Conservation (phyloP, 2,113 vertebrate species). For the Syrmaticus mikado region DNA sequence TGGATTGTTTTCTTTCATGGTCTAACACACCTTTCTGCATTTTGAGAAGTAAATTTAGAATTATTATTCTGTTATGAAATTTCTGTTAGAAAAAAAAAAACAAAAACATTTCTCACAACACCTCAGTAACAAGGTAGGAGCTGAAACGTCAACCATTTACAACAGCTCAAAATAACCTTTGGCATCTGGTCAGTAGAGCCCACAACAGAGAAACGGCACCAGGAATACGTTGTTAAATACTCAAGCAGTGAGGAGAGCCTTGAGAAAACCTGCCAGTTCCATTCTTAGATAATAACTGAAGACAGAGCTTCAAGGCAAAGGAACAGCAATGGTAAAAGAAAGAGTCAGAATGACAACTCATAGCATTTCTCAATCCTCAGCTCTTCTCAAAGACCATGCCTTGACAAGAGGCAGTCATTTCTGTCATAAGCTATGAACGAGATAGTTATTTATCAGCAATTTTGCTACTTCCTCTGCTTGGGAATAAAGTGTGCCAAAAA, state of each 20-base stretch:
- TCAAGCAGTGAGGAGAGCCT: background rate
- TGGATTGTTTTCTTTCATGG: background rate
- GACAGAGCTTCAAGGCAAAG: slow-evolving; percentile 63
- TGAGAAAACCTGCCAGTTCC: background rate
- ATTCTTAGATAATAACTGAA: slow-evolving; percentile 34
- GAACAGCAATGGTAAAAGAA: slow-evolving; percentile 20
- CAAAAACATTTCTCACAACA: background rate
- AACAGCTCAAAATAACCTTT: slow-evolving; percentile 54
- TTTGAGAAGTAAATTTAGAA: slow-evolving; percentile 8
- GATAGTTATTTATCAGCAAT: slow-evolving; percentile 56
- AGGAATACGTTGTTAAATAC: slow-evolving; percentile 42
- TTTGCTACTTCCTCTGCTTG: slow-evolving; percentile 69
- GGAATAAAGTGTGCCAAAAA: slow-evolving; percentile 56
- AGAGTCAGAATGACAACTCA: slow-evolving; percentile 57
- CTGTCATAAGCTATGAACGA: slow-evolving; percentile 55
- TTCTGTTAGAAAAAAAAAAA: too few species aligned
- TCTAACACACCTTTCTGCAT: background rate
- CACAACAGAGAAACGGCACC: slow-evolving; percentile 45
- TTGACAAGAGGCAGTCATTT: slow-evolving; percentile 51
- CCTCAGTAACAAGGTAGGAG: slow-evolving; percentile 8
- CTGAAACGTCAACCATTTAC: slow-evolving; percentile 18
- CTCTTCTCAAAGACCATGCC: background rate
- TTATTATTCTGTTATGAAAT: background rate
- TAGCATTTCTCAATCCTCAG: slow-evolving; percentile 47
- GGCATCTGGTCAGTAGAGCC: slow-evolving; percentile 49